These are phyloP conservation scores for Microcaecilia unicolor DNA, from an alignment of 2,797 vertebrate genomes.

Conservation along the genomic window DNA sequence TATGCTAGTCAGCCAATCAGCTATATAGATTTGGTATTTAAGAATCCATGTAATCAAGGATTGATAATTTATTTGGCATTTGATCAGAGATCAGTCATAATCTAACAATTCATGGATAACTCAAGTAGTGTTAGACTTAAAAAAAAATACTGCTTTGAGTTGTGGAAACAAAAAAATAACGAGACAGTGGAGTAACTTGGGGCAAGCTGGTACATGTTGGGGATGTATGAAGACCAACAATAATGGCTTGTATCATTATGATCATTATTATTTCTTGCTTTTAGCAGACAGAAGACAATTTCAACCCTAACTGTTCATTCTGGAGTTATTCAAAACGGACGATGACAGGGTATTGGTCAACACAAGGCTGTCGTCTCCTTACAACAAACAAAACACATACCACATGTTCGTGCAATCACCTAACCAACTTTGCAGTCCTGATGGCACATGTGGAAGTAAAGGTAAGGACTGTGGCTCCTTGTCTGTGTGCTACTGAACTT, in stretches of 20 bases:
- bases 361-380: conserved; percentile 87
- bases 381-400: conserved; percentile 89
- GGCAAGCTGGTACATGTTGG: not conserved
- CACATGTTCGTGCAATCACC: conserved; percentile 91
- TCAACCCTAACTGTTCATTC: conserved; percentile 97
- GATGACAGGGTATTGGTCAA: conserved; percentile 92
- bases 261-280: conserved; percentile 21
- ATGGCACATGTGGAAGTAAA: conserved; percentile 96
- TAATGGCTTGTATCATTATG: not conserved
- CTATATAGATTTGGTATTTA: no score
- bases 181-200: conserved; percentile 2
- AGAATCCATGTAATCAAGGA: conserved; percentile 33
- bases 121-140: not conserved
- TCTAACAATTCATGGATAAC: conserved; percentile 12
- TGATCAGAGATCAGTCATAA: conserved; percentile 12
- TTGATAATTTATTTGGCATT: conserved; percentile 15
- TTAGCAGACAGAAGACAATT: conserved; percentile 92
- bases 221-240: conserved; percentile 2
- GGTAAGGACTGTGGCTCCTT: no score
- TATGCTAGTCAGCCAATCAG: no score
- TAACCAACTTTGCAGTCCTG: conserved; percentile 93
- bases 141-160: conserved; percentile 17
- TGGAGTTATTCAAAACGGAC: conserved; percentile 95
- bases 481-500: no score
- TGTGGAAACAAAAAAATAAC: conserved; percentile 21